phyloP scores from a whole-genome alignment of 2,113 vertebrate genomes.

The Neogobius melanostomus region DNA sequence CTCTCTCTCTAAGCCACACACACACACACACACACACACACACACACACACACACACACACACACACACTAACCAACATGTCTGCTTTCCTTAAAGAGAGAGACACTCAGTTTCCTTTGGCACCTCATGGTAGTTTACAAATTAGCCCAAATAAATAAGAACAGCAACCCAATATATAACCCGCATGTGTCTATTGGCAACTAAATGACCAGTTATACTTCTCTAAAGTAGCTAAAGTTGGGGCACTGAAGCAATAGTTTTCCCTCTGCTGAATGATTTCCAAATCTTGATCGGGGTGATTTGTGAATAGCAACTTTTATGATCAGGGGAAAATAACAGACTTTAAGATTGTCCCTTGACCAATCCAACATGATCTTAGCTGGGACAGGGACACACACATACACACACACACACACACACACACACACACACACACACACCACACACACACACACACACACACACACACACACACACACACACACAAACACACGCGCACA shows the following conservation, averaged over 20 bases:
- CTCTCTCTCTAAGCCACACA: constrained; percentile 38
- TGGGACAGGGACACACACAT: constrained; percentile 19
- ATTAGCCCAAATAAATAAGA: too few relatives aligned
- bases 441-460: constrained; percentile 62
- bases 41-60: constrained; percentile 41
- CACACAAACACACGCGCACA: constrained; percentile 17
- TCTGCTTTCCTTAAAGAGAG: constrained; percentile 63
- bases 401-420: constrained; percentile 58
- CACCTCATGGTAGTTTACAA: constrained; percentile 13
- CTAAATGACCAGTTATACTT: too few relatives aligned
- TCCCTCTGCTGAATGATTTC: too few relatives aligned
- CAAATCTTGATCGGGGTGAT: too few relatives aligned
- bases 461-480: constrained; percentile 19
- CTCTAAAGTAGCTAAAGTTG: too few relatives aligned
- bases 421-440: constrained; percentile 54
- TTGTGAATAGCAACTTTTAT: too few relatives aligned
- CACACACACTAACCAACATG: constrained; percentile 59
- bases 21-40: constrained; percentile 31
- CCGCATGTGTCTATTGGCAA: too few relatives aligned
- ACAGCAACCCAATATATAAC: too few relatives aligned
- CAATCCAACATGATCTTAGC: too few relatives aligned
- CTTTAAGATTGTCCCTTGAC: too few relatives aligned
- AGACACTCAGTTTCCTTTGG: constrained; percentile 43
- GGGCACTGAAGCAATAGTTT: too few relatives aligned
- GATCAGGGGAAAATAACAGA: too few relatives aligned